Evolutionary conservation across 2,888 invertebrate species (phyloP).

Genomic region (Netelia virgata): DNA sequence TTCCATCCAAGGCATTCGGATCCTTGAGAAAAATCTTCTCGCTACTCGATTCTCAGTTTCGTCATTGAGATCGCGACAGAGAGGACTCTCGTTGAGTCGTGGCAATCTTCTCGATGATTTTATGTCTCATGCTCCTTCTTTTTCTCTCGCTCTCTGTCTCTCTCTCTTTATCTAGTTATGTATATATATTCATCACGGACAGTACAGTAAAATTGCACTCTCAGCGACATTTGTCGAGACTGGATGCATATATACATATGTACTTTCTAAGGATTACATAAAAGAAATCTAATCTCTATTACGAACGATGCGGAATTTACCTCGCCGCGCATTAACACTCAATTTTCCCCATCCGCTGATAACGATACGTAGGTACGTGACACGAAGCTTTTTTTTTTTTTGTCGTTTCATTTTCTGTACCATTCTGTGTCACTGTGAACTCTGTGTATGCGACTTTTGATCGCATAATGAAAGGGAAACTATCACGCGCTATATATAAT

Average conservation of each 20-base stretch:
- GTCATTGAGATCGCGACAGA: slow-evolving; percentile 77
- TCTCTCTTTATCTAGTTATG: slow-evolving; percentile 12
- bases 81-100: slow-evolving; percentile 8
- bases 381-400: slow-evolving; percentile 7
- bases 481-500: slow-evolving; percentile 54
- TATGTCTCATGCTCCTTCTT: slow-evolving; percentile 6
- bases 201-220: slow-evolving; percentile 44
- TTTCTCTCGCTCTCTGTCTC: slow-evolving; percentile 5
- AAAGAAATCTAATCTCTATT: slow-evolving; percentile 52
- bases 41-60: slow-evolving; percentile 81
- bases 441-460: slow-evolving; percentile 33
- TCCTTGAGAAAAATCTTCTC: slow-evolving; percentile 83
- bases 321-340: slow-evolving; percentile 37
- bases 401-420: background rate
- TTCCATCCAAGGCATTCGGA: slow-evolving; percentile 80
- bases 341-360: slow-evolving; percentile 28
- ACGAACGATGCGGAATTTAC: slow-evolving; percentile 27
- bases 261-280: slow-evolving; percentile 31
- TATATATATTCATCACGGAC: background rate
- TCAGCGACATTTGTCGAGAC: slow-evolving; percentile 15
- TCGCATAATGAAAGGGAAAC: slow-evolving; percentile 44
- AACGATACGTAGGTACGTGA: slow-evolving; percentile 44
- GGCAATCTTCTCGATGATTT: slow-evolving; percentile 62
- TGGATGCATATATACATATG: background rate
- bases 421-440: background rate